Base-by-base conservation (phyloP, 1,140 invertebrate species). In the Brachionus paranguensis region DNA sequence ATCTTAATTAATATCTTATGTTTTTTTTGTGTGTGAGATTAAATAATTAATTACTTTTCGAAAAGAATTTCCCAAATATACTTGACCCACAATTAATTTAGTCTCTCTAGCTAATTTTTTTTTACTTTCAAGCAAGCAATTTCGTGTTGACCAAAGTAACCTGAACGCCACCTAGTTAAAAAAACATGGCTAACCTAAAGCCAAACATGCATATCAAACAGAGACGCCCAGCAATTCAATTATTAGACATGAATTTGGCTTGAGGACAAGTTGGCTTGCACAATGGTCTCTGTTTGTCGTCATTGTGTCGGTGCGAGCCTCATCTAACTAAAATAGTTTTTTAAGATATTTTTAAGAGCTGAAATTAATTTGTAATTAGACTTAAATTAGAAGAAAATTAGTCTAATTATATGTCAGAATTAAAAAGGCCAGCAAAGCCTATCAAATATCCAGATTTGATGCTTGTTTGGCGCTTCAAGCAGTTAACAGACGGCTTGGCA, bases 331-430 rank as follows among this genome's bases (percentile, higher is more conserved):
- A 60, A 24, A 60, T 60, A 24, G 53, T 24, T 60, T 60, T 60
- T 55, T 55, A 55, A 17, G 14, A 17, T 55, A 55, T 55, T 24
- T 55, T 60, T 60, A 60, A 60, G 53, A 60, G 53, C 53, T 60
- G n/a, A 60, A 60, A 60, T 60, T 60, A 60, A 60, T 60, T 60
- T 60, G n/a, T 60, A 60, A 60, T 60, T 60, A 60, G 20, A 20
- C 53, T 60, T 60, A 60, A 60, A 60, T 60, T 60, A 60, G 53
- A 60, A 60, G 53, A 60, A 60, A 60, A 60, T 60, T 60, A 60
- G n/a, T 60, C 53, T 60, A 60, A 60, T 60, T 60, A 27, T 60
- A 60, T 60, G 53, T 60, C 53, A 60, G 53, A 20, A 20, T 24
- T 60, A 20, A 20, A 50, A 60, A 60, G 53, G 53, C 53, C 53